Evolutionary conservation across 2,797 vertebrate species (phyloP).

Genomic region (Bovichtus variegatus): DNA sequence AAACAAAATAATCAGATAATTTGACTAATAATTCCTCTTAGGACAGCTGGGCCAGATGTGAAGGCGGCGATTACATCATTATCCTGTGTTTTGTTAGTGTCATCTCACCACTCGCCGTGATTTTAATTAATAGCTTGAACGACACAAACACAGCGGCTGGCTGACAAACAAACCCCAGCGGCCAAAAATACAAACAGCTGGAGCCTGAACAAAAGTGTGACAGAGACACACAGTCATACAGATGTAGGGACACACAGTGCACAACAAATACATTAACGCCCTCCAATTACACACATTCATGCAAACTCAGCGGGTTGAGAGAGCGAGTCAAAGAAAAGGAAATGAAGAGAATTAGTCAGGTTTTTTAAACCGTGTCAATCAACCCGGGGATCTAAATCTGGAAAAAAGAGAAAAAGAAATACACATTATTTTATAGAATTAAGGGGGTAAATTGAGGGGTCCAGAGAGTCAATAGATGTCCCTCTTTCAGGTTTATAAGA

Average conservation of each 20-base stretch:
- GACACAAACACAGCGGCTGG: conserved; percentile 56
- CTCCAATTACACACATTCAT: not conserved
- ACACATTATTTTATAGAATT: not conserved
- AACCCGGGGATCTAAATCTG: not conserved
- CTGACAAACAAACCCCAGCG: conserved; percentile 51
- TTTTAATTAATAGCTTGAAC: conserved; percentile 57
- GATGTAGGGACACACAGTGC: conserved; percentile 15
- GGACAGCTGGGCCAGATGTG: conserved; percentile 60
- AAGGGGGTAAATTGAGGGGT: not conserved
- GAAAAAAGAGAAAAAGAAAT: not conserved
- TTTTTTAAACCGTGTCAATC: not conserved
- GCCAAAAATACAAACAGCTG: conserved; percentile 77
- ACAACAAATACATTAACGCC: conserved; percentile 15
- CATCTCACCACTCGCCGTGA: conserved; percentile 27
- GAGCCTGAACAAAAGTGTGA: conserved; percentile 43
- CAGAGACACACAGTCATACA: conserved; percentile 12
- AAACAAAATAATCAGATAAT: conserved; percentile 72
- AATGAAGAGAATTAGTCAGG: conserved; percentile 3
- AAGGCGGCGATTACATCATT: conserved; percentile 60
- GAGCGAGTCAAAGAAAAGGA: conserved; percentile 1
- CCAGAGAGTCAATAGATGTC: not conserved
- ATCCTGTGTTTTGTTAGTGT: conserved; percentile 62
- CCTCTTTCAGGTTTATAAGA: not conserved
- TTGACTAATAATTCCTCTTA: conserved; percentile 52
- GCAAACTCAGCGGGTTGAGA: not conserved